A percentile compares a stretch with the other conserved stretches of the same genome.
phyloP scores from a whole-genome alignment of 2,113 vertebrate species.

The Formicarius rufipectus region DNA sequence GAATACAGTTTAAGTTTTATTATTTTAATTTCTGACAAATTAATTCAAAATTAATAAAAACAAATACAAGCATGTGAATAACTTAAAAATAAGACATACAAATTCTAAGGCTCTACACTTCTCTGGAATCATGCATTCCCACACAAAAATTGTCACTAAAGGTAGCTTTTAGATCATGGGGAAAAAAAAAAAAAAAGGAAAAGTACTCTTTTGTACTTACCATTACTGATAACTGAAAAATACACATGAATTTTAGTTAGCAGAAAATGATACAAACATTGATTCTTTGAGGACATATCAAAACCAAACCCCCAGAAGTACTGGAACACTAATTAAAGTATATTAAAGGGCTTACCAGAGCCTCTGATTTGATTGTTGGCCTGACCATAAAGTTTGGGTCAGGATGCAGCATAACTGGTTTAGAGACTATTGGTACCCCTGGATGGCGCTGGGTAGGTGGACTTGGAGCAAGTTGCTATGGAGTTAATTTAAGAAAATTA shows the following conservation, averaged over 20 bases:
- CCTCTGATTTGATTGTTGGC: conserved; percentile 84
- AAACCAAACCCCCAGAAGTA: neutral
- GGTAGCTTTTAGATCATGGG: neutral
- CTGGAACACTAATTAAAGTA: neutral
- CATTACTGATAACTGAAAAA: neutral
- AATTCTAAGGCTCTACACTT: neutral
- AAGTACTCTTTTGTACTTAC: neutral
- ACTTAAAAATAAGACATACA: neutral
- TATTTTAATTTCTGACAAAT: neutral
- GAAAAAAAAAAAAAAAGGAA: neutral
- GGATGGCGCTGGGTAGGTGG: conserved; percentile 88
- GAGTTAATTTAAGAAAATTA: conserved; percentile 64
- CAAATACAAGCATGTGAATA: neutral
- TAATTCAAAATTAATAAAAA: neutral
- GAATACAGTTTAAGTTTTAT: neutral
- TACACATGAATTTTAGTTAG: neutral
- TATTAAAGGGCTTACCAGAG: conserved; percentile 82
- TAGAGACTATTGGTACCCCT: conserved; percentile 86
- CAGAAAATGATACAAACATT: neutral
- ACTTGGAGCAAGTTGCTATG: conserved; percentile 91
- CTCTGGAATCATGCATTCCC: neutral
- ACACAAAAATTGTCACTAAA: neutral
- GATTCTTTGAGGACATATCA: neutral
- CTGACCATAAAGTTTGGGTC: conserved; percentile 82
- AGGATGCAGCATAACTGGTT: conserved; percentile 94